phyloP scores from a whole-genome alignment of 2,888 invertebrate genomes.

The Drosophila meridionalis region DNA sequence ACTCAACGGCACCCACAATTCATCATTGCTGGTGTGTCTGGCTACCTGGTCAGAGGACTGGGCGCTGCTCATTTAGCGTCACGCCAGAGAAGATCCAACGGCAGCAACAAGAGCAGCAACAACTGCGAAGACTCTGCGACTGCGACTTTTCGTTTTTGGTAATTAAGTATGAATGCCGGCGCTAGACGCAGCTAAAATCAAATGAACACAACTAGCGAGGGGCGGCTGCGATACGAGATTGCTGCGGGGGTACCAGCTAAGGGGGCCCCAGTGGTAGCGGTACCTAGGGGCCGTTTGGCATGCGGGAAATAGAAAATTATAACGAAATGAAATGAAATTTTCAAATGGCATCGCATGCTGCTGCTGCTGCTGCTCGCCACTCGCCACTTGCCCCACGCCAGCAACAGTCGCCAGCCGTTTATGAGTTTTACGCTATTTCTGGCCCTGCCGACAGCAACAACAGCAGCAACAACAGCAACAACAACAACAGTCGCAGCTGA shows the following conservation, averaged over 20 bases:
- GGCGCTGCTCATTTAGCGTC: slow-evolving; percentile 66
- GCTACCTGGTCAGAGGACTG: slow-evolving; percentile 68
- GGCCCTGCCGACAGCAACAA: slow-evolving; percentile 68
- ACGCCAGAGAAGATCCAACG: slow-evolving; percentile 66
- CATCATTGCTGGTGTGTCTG: slow-evolving; percentile 67
- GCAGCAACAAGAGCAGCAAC: slow-evolving; percentile 19
- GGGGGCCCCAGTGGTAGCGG: slow-evolving; percentile 54
- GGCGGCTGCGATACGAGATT: background rate
- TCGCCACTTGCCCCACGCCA: slow-evolving; percentile 41
- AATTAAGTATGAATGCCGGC: slow-evolving; percentile 80
- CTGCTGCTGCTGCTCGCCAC: slow-evolving; percentile 40
- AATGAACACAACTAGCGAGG: slow-evolving; percentile 32
- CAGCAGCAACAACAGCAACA: slow-evolving; percentile 47
- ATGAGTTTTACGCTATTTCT: slow-evolving; percentile 80
- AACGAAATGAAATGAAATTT: slow-evolving; percentile 74
- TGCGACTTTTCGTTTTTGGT: slow-evolving; percentile 64
- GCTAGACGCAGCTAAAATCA: slow-evolving; percentile 70
- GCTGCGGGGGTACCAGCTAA: slow-evolving; percentile 25
- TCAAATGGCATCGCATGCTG: slow-evolving; percentile 77
- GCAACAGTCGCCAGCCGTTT: slow-evolving; percentile 53
- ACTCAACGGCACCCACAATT: slow-evolving; percentile 77
- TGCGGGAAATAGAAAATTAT: slow-evolving; percentile 79
- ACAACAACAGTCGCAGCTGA: slow-evolving; percentile 60
- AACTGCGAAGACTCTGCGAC: slow-evolving; percentile 39
- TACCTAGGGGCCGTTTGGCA: slow-evolving; percentile 79